phyloP scores from a whole-genome alignment of 2,113 vertebrate genomes.

The Aspidoscelis tigris region DNA sequence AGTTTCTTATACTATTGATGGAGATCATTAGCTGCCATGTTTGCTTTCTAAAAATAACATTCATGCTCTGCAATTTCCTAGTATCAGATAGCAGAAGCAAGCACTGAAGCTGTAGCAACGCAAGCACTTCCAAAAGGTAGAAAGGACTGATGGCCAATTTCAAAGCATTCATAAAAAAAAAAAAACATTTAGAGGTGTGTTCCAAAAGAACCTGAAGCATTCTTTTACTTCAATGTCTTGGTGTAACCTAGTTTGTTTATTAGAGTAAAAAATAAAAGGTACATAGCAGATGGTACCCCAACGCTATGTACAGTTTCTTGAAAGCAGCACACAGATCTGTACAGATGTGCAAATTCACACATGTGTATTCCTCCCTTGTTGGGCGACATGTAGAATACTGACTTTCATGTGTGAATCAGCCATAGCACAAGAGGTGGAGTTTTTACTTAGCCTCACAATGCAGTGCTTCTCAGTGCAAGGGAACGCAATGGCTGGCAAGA shows the following conservation, averaged over 20 bases:
- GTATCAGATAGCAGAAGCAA: conserved; percentile 59
- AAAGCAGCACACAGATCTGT: background rate
- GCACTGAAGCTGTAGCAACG: conserved; percentile 43
- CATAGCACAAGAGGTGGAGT: background rate
- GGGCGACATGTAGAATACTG: background rate
- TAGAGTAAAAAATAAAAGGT: background rate
- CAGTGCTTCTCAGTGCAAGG: background rate
- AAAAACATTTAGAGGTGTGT: conserved; percentile 33
- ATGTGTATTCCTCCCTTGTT: background rate
- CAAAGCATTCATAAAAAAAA: conserved; percentile 13
- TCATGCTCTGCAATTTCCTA: conserved; percentile 57
- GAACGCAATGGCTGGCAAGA: too few relatives aligned
- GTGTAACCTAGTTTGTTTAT: background rate
- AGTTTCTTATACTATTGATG: conserved; percentile 67
- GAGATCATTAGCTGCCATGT: conserved; percentile 72
- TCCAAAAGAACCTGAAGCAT: conserved; percentile 36
- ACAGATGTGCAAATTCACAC: background rate
- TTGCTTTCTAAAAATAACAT: conserved; percentile 76
- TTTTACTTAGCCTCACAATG: background rate
- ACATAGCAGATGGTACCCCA: background rate
- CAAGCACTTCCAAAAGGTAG: conserved; percentile 27
- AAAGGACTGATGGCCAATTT: conserved; percentile 50
- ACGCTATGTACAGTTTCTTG: background rate
- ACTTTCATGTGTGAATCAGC: background rate
- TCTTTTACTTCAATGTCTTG: background rate